A percentile compares a stretch with the other conserved stretches of the same genome.
Conservation (phyloP, 2,888 invertebrate genomes). For the Drosophila atripex region DNA sequence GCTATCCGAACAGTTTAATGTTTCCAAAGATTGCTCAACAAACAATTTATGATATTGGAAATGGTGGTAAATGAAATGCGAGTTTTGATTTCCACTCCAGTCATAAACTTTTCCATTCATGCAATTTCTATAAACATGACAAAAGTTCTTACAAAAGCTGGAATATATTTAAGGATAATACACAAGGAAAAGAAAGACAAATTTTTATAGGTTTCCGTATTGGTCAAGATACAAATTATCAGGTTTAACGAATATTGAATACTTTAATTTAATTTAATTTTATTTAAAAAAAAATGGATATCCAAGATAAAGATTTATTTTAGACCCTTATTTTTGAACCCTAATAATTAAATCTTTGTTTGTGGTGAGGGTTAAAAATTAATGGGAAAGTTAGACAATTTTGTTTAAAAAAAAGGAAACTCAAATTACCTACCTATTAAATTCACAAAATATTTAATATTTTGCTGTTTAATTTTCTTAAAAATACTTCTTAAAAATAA, state of each 20-base stretch:
- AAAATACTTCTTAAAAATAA: background rate
- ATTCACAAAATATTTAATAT: background rate
- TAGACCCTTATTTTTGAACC: background rate
- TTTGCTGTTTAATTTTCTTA: background rate
- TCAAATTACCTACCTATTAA: background rate
- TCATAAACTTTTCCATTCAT: conserved; percentile 12
- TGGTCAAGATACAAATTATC: conserved; percentile 21
- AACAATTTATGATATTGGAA: conserved; percentile 27
- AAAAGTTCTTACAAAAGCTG: conserved; percentile 18
- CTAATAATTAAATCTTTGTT: conserved; percentile 11
- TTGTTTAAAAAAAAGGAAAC: background rate
- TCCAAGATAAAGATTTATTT: background rate
- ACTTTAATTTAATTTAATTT: background rate
- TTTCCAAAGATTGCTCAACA: conserved; percentile 17
- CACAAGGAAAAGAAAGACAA: conserved; percentile 22
- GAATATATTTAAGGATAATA: conserved; percentile 8
- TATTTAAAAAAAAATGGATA: background rate
- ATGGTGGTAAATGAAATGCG: conserved; percentile 5
- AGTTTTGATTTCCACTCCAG: conserved; percentile 21
- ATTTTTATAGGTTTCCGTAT: conserved; percentile 49
- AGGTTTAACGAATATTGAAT: conserved; percentile 1
- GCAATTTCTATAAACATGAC: conserved; percentile 7
- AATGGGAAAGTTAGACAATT: background rate
- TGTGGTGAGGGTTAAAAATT: background rate
- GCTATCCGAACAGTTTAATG: conserved; percentile 31